Percentiles rank a stretch among this genome's conserved stretches.
Conservation (phyloP, 2,888 invertebrate genomes). For the Palloptera scutellata region DNA sequence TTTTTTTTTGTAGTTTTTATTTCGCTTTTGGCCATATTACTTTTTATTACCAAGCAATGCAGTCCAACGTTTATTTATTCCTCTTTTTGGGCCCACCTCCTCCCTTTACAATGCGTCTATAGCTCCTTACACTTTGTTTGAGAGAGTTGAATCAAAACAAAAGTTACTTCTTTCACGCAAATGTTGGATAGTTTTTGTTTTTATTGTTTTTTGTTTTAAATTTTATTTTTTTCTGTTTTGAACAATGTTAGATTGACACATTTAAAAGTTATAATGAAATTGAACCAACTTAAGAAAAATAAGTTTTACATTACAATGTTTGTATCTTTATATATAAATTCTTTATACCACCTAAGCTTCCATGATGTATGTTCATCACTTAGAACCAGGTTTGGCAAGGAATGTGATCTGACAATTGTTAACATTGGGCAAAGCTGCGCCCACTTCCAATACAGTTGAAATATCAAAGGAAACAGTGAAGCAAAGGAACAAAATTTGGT, state of each 20-base stretch:
- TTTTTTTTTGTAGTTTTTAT: constrained; percentile 21
- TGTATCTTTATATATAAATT: no score
- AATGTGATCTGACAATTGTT: no score
- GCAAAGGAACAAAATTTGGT: no score
- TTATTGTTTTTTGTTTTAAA: no score
- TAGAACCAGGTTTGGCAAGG: no score
- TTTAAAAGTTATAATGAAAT: constrained; percentile 35
- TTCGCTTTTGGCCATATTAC: constrained; percentile 23
- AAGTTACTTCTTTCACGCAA: constrained; percentile 18
- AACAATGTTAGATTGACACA: constrained; percentile 40
- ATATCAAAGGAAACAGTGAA: no score
- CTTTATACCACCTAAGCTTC: no score
- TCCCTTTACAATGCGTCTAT: constrained; percentile 30
- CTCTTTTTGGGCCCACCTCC: constrained; percentile 24
- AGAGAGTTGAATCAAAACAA: constrained; percentile 31
- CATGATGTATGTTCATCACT: no score
- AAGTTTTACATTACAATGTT: constrained; percentile 12
- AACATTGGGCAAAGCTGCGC: no score
- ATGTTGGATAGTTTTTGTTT: constrained; percentile 27
- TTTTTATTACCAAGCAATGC: constrained; percentile 28
- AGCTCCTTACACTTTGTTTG: constrained; percentile 1
- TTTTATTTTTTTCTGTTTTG: not conserved
- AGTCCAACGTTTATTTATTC: constrained; percentile 31
- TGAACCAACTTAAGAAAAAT: constrained; percentile 21
- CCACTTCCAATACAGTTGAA: no score